These are phyloP conservation scores for Falco berigora DNA, from an alignment of 2,797 vertebrate genomes.

Conservation along the genomic window DNA sequence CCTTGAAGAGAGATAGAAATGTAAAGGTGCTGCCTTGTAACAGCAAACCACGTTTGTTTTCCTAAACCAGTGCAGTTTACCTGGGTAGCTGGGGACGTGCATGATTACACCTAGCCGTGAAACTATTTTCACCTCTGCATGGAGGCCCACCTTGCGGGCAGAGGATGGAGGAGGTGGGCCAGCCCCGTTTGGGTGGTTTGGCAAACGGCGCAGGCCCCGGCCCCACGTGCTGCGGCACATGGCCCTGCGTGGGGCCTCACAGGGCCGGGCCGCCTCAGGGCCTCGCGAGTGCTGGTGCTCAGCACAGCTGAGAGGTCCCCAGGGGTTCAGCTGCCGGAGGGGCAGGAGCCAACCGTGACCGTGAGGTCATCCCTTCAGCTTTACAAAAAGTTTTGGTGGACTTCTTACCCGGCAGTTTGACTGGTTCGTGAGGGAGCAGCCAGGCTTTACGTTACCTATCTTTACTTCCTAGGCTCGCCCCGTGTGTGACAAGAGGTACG, in stretches of 20 bases:
- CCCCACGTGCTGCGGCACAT: accelerated
- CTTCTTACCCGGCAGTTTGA: accelerated
- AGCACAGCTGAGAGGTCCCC: background rate
- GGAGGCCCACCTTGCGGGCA: background rate
- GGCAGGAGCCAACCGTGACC: accelerated
- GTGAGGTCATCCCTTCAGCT: background rate
- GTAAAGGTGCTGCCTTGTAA: background rate
- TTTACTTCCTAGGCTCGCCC: background rate
- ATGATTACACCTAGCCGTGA: background rate
- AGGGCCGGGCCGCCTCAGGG: background rate
- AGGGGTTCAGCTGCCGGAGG: background rate
- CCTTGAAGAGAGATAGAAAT: background rate
- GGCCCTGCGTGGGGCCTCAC: accelerated
- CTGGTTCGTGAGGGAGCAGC: background rate
- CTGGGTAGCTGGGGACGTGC: background rate
- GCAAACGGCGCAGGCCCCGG: background rate
- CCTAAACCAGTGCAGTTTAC: background rate
- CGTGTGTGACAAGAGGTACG: background rate
- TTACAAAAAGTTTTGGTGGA: background rate
- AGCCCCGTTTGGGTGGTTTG: background rate
- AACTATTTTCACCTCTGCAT: background rate
- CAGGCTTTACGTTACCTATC: background rate
- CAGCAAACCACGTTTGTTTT: background rate
- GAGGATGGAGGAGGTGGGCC: background rate
- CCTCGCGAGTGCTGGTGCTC: background rate